A percentile compares a stretch with the other conserved stretches of the same genome.
These are phyloP conservation scores for Falco berigora DNA, from an alignment of 2,797 vertebrate species.

Conservation along the genomic window DNA sequence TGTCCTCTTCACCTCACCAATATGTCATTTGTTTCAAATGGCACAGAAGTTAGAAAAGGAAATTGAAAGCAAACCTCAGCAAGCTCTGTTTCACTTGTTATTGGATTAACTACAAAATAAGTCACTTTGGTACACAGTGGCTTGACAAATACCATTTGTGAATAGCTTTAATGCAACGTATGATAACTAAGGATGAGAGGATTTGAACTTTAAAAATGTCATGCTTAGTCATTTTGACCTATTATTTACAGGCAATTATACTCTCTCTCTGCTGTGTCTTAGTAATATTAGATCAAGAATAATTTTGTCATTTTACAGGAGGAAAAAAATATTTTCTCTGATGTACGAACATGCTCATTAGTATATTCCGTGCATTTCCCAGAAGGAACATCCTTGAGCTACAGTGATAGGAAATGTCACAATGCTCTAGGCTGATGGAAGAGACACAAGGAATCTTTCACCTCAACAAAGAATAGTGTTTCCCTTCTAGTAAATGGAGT, in stretches of 20 bases:
- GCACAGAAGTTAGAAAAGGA: constrained; percentile 12
- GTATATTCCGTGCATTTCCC: constrained; percentile 19
- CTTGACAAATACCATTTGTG: constrained; percentile 30
- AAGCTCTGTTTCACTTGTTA: neutral
- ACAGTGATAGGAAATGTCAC: constrained; percentile 27
- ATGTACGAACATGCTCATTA: neutral
- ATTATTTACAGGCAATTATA: constrained; percentile 41
- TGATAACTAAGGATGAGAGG: neutral
- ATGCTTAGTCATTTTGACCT: constrained; percentile 33
- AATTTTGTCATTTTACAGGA: neutral
- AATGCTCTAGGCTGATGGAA: neutral
- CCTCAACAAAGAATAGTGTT: constrained; percentile 28
- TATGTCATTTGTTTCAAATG: constrained; percentile 19
- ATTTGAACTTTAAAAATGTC: constrained; percentile 55
- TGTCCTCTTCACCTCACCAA: constrained; percentile 13
- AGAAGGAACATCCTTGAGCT: constrained; percentile 16
- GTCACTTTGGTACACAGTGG: neutral
- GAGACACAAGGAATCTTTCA: neutral
- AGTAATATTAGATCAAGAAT: neutral
- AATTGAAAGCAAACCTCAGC: constrained; percentile 27
- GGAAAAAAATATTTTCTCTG: neutral
- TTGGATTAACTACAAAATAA: constrained; percentile 25
- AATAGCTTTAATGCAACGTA: neutral
- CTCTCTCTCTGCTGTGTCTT: neutral
- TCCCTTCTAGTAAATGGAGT: constrained; percentile 3